These are phyloP conservation scores for Bos indicus DNA, from an alignment of 2,113 vertebrate genomes.

Conservation along the genomic window DNA sequence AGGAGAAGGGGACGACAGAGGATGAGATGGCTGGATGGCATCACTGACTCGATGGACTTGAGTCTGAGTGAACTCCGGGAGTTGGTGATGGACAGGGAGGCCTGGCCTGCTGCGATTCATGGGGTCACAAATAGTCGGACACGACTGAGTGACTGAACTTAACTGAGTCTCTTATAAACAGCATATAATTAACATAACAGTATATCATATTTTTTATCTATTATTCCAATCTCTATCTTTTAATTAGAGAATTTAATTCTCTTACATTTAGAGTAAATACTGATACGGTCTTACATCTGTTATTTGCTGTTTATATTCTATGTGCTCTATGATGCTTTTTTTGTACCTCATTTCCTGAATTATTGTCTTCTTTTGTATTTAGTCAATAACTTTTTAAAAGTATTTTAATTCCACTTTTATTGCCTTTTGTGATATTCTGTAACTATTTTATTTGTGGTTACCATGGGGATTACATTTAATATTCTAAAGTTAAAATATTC, in stretches of 20 bases:
- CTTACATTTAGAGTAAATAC: background rate
- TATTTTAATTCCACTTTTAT: background rate
- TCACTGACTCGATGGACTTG: too few relatives aligned
- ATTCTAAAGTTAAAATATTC: background rate
- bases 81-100: too few relatives aligned
- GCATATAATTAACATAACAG: background rate
- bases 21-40: too few relatives aligned
- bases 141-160: background rate
- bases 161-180: background rate
- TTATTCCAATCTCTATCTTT: background rate
- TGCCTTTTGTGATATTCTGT: background rate
- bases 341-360: background rate
- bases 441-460: background rate
- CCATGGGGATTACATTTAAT: background rate
- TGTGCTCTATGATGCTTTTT: background rate
- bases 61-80: too few relatives aligned
- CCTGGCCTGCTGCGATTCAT: too few relatives aligned
- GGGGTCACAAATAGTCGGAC: too few relatives aligned
- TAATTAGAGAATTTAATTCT: background rate
- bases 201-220: background rate
- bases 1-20: too few relatives aligned
- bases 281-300: background rate
- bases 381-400: background rate
- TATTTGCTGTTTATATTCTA: background rate
- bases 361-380: background rate